phyloP scores from a whole-genome alignment of 2,113 vertebrate genomes.

The Saguinus imperator region DNA sequence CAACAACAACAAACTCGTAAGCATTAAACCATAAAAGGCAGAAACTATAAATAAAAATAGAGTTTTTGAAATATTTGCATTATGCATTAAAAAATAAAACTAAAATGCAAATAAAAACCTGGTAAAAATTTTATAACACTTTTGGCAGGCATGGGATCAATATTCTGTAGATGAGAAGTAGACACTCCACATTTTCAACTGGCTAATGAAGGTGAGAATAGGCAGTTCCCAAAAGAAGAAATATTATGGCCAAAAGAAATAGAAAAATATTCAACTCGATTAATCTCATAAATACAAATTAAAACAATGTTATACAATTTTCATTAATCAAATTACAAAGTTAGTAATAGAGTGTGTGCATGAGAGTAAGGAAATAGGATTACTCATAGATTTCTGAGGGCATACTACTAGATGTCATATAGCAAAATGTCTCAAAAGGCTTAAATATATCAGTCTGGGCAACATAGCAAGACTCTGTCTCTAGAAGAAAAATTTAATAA shows the following conservation, averaged over 20 bases:
- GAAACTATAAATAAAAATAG: not conserved
- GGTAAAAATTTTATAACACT: not conserved
- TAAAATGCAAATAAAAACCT: constrained; percentile 30
- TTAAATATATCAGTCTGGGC: too few relatives aligned
- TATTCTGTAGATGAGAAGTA: constrained; percentile 17
- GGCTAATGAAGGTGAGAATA: not conserved
- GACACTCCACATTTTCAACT: not conserved
- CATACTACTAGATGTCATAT: not conserved
- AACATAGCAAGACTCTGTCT: too few relatives aligned
- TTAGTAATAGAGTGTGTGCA: not conserved
- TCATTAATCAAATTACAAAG: not conserved
- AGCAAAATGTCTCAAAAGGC: not conserved
- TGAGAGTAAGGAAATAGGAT: not conserved
- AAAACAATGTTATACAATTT: not conserved
- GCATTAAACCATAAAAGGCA: not conserved
- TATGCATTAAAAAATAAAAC: constrained; percentile 31
- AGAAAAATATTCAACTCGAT: not conserved
- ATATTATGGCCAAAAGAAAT: not conserved
- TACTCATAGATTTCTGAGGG: not conserved
- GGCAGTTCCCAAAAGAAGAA: not conserved
- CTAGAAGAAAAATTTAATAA: too few relatives aligned
- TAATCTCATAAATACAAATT: constrained; percentile 34
- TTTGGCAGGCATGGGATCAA: not conserved
- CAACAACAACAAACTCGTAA: not conserved
- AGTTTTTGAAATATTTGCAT: not conserved